Evolutionary conservation across 2,888 invertebrate genomes (phyloP).

Genomic region (Chesias legatella): DNA sequence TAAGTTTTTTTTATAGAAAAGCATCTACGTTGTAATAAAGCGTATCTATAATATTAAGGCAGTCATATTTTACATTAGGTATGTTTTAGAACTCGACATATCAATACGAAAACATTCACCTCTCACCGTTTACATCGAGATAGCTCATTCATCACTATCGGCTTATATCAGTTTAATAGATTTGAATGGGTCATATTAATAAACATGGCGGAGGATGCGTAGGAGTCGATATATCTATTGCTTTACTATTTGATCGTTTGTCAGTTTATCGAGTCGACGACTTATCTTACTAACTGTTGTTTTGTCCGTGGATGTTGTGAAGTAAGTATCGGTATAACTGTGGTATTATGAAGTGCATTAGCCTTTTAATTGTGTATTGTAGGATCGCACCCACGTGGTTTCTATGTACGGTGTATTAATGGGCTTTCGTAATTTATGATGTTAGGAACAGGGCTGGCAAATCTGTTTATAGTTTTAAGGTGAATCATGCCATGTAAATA

Average conservation of each 20-base stretch:
- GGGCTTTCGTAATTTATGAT: constrained; percentile 33
- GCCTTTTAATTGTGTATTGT: constrained; percentile 62
- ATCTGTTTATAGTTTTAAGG: constrained; percentile 21
- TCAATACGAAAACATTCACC: constrained; percentile 9
- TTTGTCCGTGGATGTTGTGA: constrained; percentile 22
- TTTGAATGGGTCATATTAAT: constrained; percentile 48
- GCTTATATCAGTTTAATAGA: constrained; percentile 54
- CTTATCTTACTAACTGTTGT: constrained; percentile 27
- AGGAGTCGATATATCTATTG: constrained; percentile 50
- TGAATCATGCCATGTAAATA: constrained; percentile 13
- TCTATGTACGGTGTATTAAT: constrained; percentile 30
- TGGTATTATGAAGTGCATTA: constrained; percentile 52
- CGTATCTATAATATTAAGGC: too few relatives aligned
- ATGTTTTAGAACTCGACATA: neutral
- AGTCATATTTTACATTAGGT: too few relatives aligned
- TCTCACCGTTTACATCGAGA: constrained; percentile 14
- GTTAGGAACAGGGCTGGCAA: constrained; percentile 18
- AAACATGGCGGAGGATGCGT: constrained; percentile 48
- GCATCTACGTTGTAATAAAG: too few relatives aligned
- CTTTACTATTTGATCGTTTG: constrained; percentile 42
- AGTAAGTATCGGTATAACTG: constrained; percentile 10
- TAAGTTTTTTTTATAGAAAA: too few relatives aligned
- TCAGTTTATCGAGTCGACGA: constrained; percentile 27
- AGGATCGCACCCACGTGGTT: constrained; percentile 47
- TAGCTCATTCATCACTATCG: constrained; percentile 41